These are phyloP conservation scores for Parnassius smintheus DNA, from an alignment of 2,888 invertebrate genomes.

Conservation along the genomic window DNA sequence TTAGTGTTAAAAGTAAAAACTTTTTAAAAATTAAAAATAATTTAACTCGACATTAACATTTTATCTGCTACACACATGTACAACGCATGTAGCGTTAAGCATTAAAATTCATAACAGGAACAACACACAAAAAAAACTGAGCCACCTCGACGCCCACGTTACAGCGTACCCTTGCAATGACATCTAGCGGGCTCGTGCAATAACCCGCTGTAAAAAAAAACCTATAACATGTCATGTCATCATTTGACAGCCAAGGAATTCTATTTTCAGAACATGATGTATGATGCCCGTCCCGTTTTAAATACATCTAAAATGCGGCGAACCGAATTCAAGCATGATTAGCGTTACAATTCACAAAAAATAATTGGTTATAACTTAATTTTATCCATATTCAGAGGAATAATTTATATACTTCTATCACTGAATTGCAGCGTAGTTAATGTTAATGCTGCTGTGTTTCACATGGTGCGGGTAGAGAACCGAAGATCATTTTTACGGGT, in stretches of 20 bases:
- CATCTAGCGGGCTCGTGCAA: slow-evolving; percentile 72
- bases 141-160: slow-evolving; percentile 14
- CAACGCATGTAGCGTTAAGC: neutral
- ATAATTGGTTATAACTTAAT: no score
- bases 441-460: no score
- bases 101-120: slow-evolving; percentile 12
- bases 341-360: no score
- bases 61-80: neutral
- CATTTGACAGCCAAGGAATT: slow-evolving; percentile 60
- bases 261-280: slow-evolving; percentile 72
- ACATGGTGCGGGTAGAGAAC: no score
- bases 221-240: slow-evolving; percentile 6
- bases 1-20: no score
- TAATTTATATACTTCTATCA: no score
- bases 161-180: slow-evolving; percentile 70
- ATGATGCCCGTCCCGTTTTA: slow-evolving; percentile 37
- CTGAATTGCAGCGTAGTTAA: no score
- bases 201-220: slow-evolving; percentile 68
- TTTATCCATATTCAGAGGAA: no score
- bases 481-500: no score
- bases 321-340: neutral
- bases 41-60: neutral
- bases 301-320: slow-evolving; percentile 11
- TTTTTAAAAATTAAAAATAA: no score
- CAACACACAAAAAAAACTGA: slow-evolving; percentile 8